These are phyloP conservation scores for Lithophane ornitopus DNA, from an alignment of 2,888 invertebrate genomes.

Conservation along the genomic window DNA sequence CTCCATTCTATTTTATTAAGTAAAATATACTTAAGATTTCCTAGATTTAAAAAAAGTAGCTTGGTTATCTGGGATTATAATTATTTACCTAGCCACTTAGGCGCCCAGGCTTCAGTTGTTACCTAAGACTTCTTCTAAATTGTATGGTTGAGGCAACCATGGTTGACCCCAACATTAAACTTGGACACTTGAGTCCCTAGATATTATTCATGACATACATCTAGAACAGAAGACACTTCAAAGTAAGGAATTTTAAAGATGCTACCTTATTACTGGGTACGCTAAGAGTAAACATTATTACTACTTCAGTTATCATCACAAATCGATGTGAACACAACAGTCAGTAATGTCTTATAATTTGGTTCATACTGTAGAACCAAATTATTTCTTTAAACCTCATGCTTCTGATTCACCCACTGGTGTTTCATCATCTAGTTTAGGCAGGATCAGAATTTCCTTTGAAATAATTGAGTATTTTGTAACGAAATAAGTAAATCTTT, in stretches of 20 bases:
- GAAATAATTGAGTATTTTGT: constrained; percentile 99
- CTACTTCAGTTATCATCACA: constrained; percentile 51
- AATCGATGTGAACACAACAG: constrained; percentile 58
- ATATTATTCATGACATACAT: constrained; percentile 13
- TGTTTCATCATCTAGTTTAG: constrained; percentile 96
- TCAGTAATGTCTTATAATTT: constrained; percentile 58
- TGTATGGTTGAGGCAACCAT: too few species aligned
- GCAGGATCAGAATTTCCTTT: constrained; percentile 99
- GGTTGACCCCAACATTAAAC: too few species aligned
- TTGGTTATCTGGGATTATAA: constrained; percentile 26
- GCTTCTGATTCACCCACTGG: constrained; percentile 90
- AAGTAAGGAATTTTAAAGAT: constrained; percentile 29
- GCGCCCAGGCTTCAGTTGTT: too few species aligned
- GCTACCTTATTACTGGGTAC: constrained; percentile 18
- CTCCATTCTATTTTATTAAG: constrained; percentile 24
- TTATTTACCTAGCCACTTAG: constrained; percentile 12
- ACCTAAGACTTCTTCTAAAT: too few species aligned
- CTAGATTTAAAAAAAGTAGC: constrained; percentile 10
- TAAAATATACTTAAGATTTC: constrained; percentile 33
- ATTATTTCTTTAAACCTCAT: constrained; percentile 76
- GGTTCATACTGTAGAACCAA: constrained; percentile 54
- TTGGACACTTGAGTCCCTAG: too few species aligned
- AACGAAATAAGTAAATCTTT: constrained; percentile 99
- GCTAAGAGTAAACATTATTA: constrained; percentile 25
- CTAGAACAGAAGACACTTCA: constrained; percentile 37